Conservation (phyloP, 2,888 invertebrate genomes). For the Morpho helenor region DNA sequence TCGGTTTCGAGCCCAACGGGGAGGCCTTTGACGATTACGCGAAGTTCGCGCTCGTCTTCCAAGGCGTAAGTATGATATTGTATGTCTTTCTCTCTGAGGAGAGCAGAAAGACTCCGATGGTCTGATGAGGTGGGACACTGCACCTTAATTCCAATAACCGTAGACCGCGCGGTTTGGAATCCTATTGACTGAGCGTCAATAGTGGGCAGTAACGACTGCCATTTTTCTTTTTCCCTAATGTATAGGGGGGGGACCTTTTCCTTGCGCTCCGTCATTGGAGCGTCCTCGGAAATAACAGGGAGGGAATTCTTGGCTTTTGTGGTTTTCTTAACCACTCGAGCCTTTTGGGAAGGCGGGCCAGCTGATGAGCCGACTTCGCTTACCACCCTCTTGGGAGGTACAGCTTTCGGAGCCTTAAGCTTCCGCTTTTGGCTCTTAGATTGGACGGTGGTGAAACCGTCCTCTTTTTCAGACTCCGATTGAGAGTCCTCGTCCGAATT, state of each 20-base stretch:
- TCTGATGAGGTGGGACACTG: background rate
- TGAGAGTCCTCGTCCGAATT: too few relatives aligned
- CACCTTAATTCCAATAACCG: background rate
- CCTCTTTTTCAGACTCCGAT: too few relatives aligned
- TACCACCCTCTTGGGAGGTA: too few relatives aligned
- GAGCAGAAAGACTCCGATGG: background rate
- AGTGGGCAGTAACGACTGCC: background rate
- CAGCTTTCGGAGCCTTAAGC: too few relatives aligned
- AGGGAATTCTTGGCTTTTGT: too few relatives aligned
- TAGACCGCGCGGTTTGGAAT: background rate
- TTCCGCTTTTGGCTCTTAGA: too few relatives aligned
- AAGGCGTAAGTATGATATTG: slow-evolving; percentile 6
- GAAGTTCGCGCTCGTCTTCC: slow-evolving; percentile 5
- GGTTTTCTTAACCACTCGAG: too few relatives aligned
- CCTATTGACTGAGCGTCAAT: background rate
- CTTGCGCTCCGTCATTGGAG: background rate
- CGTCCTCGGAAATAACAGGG: too few relatives aligned
- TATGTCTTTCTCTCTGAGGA: background rate
- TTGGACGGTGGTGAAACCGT: too few relatives aligned
- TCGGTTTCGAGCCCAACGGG: slow-evolving; percentile 1
- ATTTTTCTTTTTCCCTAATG: background rate
- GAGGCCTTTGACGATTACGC: background rate
- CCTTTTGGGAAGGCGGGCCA: too few relatives aligned
- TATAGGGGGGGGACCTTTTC: too few relatives aligned
- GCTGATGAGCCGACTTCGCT: too few relatives aligned